These are phyloP conservation scores for Xestobium rufovillosum DNA, from an alignment of 2,888 invertebrate genomes.

Conservation along the genomic window DNA sequence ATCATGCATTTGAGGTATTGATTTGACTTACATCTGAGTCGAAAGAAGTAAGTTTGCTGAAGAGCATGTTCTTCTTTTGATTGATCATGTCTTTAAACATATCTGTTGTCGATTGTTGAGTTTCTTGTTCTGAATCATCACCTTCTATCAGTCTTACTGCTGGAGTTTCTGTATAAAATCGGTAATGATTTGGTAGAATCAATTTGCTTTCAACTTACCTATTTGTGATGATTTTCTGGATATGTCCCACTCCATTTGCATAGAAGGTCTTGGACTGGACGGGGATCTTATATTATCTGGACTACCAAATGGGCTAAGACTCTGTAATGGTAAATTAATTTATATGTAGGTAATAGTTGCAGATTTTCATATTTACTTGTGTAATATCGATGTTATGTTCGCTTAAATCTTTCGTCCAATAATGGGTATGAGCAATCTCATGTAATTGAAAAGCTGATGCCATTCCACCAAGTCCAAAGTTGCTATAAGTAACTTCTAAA, in stretches of 20 bases:
- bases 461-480: slow-evolving; percentile 94
- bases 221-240: slow-evolving; percentile 64
- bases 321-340: slow-evolving; percentile 35
- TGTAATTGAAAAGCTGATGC: slow-evolving; percentile 94
- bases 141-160: slow-evolving; percentile 53
- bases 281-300: slow-evolving; percentile 60
- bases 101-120: slow-evolving; percentile 74
- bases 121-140: slow-evolving; percentile 55
- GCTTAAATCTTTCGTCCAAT: slow-evolving; percentile 81
- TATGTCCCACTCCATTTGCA: slow-evolving; percentile 47
- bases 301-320: slow-evolving; percentile 61
- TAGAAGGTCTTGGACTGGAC: slow-evolving; percentile 50
- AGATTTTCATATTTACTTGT: slow-evolving; percentile 30
- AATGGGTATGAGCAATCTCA: slow-evolving; percentile 98
- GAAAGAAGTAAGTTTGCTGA: slow-evolving; percentile 81
- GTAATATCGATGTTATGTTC: slow-evolving; percentile 45
- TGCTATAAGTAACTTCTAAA: slow-evolving; percentile 83
- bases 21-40: slow-evolving; percentile 77
- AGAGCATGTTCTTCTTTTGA: slow-evolving; percentile 80
- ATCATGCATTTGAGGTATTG: slow-evolving; percentile 13
- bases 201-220: slow-evolving; percentile 38
- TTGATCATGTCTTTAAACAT: slow-evolving; percentile 92
- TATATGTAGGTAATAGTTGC: background rate
- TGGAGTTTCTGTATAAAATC: slow-evolving; percentile 46
- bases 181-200: slow-evolving; percentile 27